A percentile compares a stretch with the other conserved stretches of the same genome.
phyloP scores from a whole-genome alignment of 2,113 vertebrate genomes.

The Ploceus nigricollis region DNA sequence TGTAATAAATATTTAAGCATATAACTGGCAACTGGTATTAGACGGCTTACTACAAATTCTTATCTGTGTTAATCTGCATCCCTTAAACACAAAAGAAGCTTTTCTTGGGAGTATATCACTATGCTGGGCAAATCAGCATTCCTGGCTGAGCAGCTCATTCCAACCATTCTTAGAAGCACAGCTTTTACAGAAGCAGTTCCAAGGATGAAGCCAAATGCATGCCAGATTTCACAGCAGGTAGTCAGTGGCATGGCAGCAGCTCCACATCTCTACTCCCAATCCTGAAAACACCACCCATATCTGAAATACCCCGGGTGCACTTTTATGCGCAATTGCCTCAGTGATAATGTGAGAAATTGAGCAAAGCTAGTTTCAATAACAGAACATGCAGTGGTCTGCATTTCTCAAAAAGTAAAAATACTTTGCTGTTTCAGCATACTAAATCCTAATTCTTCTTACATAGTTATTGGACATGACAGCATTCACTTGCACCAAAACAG shows the following conservation, averaged over 20 bases:
- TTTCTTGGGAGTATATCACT: not conserved
- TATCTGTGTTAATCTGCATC: not conserved
- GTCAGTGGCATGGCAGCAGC: not conserved
- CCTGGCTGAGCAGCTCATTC: not conserved
- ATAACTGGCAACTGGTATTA: not conserved
- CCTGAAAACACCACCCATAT: not conserved
- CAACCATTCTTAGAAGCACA: not conserved
- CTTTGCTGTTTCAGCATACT: not conserved
- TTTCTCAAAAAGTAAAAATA: not conserved
- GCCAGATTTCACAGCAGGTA: slow-evolving; percentile 29
- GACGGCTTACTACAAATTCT: not conserved
- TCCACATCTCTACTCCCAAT: not conserved
- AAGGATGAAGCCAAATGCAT: not conserved
- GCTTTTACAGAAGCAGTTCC: not conserved
- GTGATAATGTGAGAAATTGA: not conserved
- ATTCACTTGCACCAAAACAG: not conserved
- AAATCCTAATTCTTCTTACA: not conserved
- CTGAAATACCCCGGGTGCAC: not conserved
- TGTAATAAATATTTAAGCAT: not conserved
- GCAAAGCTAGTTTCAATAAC: not conserved
- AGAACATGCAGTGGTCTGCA: not conserved
- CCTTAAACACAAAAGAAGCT: not conserved
- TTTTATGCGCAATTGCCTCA: not conserved
- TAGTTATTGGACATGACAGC: not conserved
- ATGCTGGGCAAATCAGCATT: not conserved